Base-by-base conservation (phyloP, 2,113 vertebrate genomes). In the Origma solitaria region DNA sequence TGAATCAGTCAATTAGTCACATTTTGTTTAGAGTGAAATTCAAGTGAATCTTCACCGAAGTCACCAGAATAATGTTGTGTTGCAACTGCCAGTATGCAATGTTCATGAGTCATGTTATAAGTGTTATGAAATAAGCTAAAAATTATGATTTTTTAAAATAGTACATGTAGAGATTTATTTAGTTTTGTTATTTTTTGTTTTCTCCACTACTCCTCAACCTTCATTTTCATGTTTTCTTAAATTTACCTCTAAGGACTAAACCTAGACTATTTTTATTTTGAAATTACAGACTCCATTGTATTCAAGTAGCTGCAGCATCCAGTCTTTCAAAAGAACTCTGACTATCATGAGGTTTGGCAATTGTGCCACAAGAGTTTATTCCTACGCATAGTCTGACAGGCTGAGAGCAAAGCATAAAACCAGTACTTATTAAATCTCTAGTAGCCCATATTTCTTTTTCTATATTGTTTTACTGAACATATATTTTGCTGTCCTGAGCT, bases 211-310 rank as follows among this genome's bases (percentile, higher is more conserved):
- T 75, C 27, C 18, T 79, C 91, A 87, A 62, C 33, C 27, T 62
- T 91, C 4, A 65, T 71, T 85, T 94, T 87, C 30, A 54, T 54
- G 15, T 30, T 50, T 87, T 78, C 70, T 86, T 71, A 92, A 84
- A 86, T 82, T 88, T 83, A 68, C 44, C 35, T 92, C 71, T 88
- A 33, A 85, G 15, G 33, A 65, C 38, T 73, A 81, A 78, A 83
- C 60, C 23, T 11, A 70, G 22, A 7, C 30, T 94, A 70, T 90
- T 95, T 93, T 93, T 90, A 70, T 70, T 92, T 72, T 88, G 17
- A 88, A 95, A 95, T 95, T 89, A 88, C 9, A 95, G 42, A 30
- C 60, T 92, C 17, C 31, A 2, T 77, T 95, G n/a, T 22, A 70
- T 28, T 82, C 50, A 80, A 73, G 42, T 68, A 90, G 77, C 54